Conservation (phyloP, 2,888 invertebrate species). For the Drosophila macrospina region DNA sequence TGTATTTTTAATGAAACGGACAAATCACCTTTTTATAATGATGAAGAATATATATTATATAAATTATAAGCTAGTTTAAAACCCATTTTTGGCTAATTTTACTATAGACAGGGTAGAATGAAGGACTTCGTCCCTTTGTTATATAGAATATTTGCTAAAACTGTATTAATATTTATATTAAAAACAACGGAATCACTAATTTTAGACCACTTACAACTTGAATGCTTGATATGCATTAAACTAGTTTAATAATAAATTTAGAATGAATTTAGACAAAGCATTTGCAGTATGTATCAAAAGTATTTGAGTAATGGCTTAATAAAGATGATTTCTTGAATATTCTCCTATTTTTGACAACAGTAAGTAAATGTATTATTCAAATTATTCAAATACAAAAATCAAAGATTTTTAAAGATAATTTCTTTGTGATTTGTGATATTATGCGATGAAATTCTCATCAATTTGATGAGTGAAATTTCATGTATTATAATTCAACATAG, state of each 20-base stretch:
- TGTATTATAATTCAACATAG: conserved; percentile 9
- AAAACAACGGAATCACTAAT: too few relatives aligned
- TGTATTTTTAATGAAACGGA: too few relatives aligned
- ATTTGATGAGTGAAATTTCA: not conserved
- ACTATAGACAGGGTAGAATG: not conserved
- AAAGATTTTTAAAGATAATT: not conserved
- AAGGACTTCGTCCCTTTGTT: not conserved
- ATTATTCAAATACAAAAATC: not conserved
- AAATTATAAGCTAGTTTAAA: too few relatives aligned
- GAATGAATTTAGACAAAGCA: too few relatives aligned
- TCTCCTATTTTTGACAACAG: too few relatives aligned
- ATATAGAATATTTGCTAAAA: not conserved
- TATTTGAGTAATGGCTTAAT: not conserved
- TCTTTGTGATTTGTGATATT: not conserved
- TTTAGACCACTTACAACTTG: not conserved
- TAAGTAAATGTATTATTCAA: not conserved
- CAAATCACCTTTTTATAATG: too few relatives aligned
- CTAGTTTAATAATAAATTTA: too few relatives aligned
- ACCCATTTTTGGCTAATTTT: not conserved
- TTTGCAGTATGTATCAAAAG: not conserved
- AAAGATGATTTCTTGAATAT: not conserved
- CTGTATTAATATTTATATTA: not conserved
- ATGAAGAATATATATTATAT: too few relatives aligned
- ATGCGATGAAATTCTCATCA: not conserved
- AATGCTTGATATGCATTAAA: not conserved